Conservation (phyloP, 2,113 vertebrate species). For the Bostrychus sinensis region DNA sequence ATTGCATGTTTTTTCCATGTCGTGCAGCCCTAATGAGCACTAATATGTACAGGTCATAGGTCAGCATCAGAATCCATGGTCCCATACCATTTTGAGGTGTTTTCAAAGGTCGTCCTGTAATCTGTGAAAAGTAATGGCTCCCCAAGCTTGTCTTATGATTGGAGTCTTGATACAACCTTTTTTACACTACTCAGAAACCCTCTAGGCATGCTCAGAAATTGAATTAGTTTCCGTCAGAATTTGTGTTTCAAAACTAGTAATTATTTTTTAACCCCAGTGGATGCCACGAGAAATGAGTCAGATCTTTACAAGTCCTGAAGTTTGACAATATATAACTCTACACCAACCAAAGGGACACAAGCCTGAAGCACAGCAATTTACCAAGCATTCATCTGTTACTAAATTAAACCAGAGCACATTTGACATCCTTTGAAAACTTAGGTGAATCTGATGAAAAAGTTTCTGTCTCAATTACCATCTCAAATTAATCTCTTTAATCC, state of each 20-base stretch:
- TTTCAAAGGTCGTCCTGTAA: conserved; percentile 52
- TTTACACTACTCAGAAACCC: conserved; percentile 52
- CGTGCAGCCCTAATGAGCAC: too few relatives aligned
- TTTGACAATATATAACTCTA: conserved; percentile 60
- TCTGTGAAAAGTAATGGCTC: conserved; percentile 39
- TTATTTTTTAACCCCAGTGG: conserved; percentile 78
- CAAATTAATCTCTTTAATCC: conserved; percentile 82
- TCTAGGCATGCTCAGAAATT: conserved; percentile 70
- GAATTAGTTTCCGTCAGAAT: conserved; percentile 78
- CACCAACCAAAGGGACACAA: conserved; percentile 68
- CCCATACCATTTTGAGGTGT: conserved; percentile 20
- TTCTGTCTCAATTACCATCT: conserved; percentile 75
- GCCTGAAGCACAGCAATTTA: conserved; percentile 73
- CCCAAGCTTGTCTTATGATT: conserved; percentile 45
- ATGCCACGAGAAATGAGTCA: conserved; percentile 70
- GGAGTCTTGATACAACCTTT: conserved; percentile 47
- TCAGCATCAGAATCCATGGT: conserved; percentile 14
- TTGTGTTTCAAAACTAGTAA: conserved; percentile 77
- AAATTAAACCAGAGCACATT: conserved; percentile 76
- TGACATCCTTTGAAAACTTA: conserved; percentile 76
- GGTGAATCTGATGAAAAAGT: conserved; percentile 79
- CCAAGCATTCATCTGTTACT: conserved; percentile 72
- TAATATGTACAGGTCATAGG: too few relatives aligned
- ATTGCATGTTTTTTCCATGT: too few relatives aligned
- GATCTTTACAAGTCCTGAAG: conserved; percentile 70